Evolutionary conservation across 2,797 vertebrate species (phyloP), one percentile per base, ranked within the genome.

Genomic region (Acipenser transmontanus): DNA sequence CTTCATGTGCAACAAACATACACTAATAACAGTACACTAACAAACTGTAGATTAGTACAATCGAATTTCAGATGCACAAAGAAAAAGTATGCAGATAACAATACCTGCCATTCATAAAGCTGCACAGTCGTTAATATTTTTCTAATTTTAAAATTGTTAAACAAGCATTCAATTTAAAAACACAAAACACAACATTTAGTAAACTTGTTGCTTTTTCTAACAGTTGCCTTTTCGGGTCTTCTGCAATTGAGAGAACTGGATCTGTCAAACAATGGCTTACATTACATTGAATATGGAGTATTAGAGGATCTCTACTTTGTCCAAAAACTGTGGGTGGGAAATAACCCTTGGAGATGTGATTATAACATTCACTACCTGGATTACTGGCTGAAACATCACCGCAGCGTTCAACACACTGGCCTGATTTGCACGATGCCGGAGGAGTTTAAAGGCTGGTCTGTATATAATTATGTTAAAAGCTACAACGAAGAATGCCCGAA

Each of bases 311-410:
- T 99, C 65, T 99, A 99, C 81, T 98, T 96, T 83, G 85, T 98
- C 74, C 91, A 92, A 82, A 90, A 85, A 71, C 82, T 99, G 10
- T 88, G 79, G 65, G 85, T 99, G 68, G 88, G 80, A 74, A 89
- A 90, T n/a, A 99, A 99, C 78, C 96, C 93, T 50, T 99, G 97
- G 97, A 84, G 90, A 80, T 99, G 97, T 64, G 97, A 99, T 83
- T 99, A 98, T 83, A 94, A 93, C 81, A 97, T 99, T 77, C 97
- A 99, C 83, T 99, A 99, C 80, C 86, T 99, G 83, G 91, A 93
- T 83, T 98, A 99, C 80, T 99, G 97, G 97, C 80, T 99, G 69
- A 96, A 93, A 76, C 95, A 95, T 69, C 97, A 99, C 74, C 93
- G 94, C 1, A 90, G 87, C 0, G 93, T 98, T 64, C 81, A 83